Evolutionary conservation across 2,888 invertebrate species (phyloP).

Genomic region (Parnassius orleans): DNA sequence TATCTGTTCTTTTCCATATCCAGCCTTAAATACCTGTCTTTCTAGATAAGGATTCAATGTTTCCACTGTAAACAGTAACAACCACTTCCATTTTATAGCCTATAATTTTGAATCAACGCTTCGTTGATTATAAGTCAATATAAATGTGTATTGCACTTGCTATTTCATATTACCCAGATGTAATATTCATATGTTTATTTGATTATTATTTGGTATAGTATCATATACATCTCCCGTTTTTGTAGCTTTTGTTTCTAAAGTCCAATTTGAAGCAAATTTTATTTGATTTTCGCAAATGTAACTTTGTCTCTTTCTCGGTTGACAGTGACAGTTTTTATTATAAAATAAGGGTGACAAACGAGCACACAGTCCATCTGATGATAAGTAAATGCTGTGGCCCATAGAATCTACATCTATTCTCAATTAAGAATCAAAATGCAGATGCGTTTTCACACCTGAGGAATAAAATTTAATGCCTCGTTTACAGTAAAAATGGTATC

Average conservation of each 20-base stretch:
- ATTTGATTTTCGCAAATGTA: background rate
- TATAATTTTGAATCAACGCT: constrained; percentile 8
- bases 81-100: constrained; percentile 3
- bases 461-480: too few species aligned
- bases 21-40: constrained; percentile 19
- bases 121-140: constrained; percentile 4
- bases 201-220: background rate
- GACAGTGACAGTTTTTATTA: constrained; percentile 2
- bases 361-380: too few species aligned
- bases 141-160: background rate
- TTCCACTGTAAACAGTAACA: constrained; percentile 4
- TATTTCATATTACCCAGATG: constrained; percentile 2
- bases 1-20: constrained; percentile 11
- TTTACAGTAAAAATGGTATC: too few species aligned
- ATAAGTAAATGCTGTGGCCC: too few species aligned
- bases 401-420: too few species aligned
- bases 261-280: background rate
- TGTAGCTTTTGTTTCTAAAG: background rate
- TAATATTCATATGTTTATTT: background rate
- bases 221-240: background rate
- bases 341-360: too few species aligned
- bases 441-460: too few species aligned
- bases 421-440: too few species aligned
- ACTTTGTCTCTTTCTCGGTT: constrained; percentile 1
- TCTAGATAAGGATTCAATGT: constrained; percentile 20